Evolutionary conservation across 1,140 invertebrate species (phyloP), one percentile per base, ranked within the genome.

Genomic region (Spodoptera frugiperda): DNA sequence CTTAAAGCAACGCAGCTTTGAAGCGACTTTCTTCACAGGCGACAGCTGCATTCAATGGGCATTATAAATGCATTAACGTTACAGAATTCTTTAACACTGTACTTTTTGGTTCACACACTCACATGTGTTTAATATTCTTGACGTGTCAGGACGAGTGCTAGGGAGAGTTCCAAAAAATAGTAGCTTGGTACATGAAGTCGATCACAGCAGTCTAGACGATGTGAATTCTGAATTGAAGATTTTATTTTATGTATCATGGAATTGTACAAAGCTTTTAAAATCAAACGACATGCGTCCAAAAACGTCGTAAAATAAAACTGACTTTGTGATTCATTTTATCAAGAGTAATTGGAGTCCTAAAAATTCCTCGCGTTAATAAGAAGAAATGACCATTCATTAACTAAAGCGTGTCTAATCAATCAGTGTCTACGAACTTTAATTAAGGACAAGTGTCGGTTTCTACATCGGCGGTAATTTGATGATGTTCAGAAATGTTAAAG

Each of bases 41-140:
- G 67, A 55, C 76, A 73, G 67, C 72, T 83, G 81, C 79, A 82
- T 84, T 83, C 81, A 84, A 78, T 82, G 72, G 54, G 83, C 85
- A 87, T 89, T 89, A 90, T 86, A 89, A 88, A 90, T 83, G 82
- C 87, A 90, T 89, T 90, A 89, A 78, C 57, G 73, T 72, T 67
- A 51, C 84, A 87, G 84, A 86, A 77, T 82, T 82, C 65, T 55
- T 14, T 63, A 48, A 59, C 46, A 9, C 19, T 19, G 25, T 25
- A 49, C 25, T 8, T 33, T 17, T 15, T 54, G 19, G 15, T 71
- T 55, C 51, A 33, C 25, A 53, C 21, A 53, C 4, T 12, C 5
- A 15, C 4, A 44, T 39, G 17, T 14, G 5, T 54, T 71, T 53
- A 10, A 19, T 54, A 39, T 11, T n/a, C 33, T 39, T 17, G 54